phyloP scores from a whole-genome alignment of 2,113 vertebrate genomes.

The Onychostruthus taczanowskii region DNA sequence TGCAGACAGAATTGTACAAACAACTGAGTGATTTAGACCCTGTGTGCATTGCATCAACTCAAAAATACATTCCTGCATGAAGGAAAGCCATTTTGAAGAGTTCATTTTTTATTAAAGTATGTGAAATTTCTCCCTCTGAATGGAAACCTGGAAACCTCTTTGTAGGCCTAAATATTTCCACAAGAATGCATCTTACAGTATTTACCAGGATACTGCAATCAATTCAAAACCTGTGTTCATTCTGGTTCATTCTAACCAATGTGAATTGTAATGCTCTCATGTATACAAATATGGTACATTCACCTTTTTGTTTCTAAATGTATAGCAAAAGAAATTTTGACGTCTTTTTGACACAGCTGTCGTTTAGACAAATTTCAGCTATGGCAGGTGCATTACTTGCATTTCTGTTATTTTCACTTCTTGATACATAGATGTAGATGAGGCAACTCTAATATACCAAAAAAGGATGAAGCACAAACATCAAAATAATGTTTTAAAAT shows the following conservation, averaged over 20 bases:
- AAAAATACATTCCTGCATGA: neutral
- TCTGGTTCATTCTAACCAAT: neutral
- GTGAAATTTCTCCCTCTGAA: neutral
- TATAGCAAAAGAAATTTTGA: neutral
- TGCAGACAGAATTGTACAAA: neutral
- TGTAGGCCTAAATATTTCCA: neutral
- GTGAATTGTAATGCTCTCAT: neutral
- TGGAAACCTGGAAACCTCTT: neutral
- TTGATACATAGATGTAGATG: neutral
- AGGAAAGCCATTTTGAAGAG: neutral
- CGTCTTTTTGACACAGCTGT: neutral
- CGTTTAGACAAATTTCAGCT: neutral
- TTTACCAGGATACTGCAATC: neutral
- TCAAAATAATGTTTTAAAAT: neutral
- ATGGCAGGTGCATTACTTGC: neutral
- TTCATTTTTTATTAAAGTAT: neutral
- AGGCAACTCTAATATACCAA: neutral
- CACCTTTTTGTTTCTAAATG: neutral
- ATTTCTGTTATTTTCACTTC: neutral
- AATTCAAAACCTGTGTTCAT: slow-evolving; percentile 4
- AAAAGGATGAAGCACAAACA: neutral
- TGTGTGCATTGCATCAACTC: neutral
- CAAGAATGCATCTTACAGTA: neutral
- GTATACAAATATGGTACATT: neutral
- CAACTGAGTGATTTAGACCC: neutral